Conservation (phyloP, 1,140 invertebrate species). For the Trinorchestia longiramus region DNA sequence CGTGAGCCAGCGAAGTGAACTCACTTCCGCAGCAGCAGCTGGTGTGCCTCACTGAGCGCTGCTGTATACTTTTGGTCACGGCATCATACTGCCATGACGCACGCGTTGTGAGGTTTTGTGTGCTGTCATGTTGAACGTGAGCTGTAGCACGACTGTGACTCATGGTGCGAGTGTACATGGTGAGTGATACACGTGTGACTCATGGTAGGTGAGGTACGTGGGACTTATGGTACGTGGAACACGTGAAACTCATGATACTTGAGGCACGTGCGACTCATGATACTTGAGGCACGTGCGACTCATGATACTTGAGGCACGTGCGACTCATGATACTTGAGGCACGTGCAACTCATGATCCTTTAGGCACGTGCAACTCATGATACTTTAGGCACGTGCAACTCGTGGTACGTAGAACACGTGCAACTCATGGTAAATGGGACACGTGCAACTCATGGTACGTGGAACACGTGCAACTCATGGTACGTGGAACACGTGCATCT, state of each 20-base stretch:
- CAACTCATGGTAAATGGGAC: too few species aligned
- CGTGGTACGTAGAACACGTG: too few species aligned
- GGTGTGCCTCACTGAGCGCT: background rate
- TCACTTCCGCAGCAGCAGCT: background rate
- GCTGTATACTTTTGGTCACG: background rate
- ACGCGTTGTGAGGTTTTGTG: background rate
- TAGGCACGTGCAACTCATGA: too few species aligned
- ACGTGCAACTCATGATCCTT: too few species aligned
- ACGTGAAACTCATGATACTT: background rate
- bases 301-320: too few species aligned
- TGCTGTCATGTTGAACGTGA: background rate
- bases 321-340: too few species aligned
- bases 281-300: too few species aligned
- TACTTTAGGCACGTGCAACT: too few species aligned
- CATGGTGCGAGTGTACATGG: background rate
- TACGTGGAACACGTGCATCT: background rate
- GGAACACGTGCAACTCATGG: too few species aligned
- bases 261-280: background rate
- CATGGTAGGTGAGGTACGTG: background rate
- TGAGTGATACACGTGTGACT: background rate
- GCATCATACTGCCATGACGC: background rate
- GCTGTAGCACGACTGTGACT: background rate
- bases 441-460: too few species aligned
- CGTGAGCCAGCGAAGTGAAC: background rate
- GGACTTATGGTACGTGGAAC: background rate